Evolutionary conservation across 2,113 vertebrate genomes (phyloP).

Genomic region (Okapia johnstoni): DNA sequence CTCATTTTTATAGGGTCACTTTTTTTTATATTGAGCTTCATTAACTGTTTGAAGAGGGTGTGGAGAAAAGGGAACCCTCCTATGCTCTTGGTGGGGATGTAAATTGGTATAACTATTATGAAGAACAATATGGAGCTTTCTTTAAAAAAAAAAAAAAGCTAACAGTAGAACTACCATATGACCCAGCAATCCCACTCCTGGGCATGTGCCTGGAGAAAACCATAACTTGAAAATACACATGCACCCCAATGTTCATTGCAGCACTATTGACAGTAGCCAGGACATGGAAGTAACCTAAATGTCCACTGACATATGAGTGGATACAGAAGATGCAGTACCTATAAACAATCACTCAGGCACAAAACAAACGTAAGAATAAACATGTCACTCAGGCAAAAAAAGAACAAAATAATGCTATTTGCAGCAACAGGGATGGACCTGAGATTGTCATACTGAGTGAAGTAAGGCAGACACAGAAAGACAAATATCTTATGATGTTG

Average conservation of each 20-base stretch:
- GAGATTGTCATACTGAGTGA: not conserved
- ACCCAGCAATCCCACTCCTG: not conserved
- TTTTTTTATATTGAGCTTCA: not conserved
- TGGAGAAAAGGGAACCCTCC: not conserved
- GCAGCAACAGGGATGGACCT: not conserved
- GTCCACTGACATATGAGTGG: not conserved
- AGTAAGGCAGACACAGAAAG: not conserved
- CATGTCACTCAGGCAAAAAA: not conserved
- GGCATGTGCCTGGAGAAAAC: not conserved
- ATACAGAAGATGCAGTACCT: not conserved
- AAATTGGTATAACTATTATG: not conserved
- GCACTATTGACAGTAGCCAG: not conserved
- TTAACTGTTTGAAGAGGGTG: not conserved
- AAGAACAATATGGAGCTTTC: not conserved
- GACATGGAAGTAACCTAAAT: not conserved
- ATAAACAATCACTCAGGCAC: not conserved
- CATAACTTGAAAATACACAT: not conserved
- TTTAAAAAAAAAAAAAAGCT: not conserved
- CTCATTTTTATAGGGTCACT: not conserved
- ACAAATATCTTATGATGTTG: not conserved
- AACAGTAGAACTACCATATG: not conserved
- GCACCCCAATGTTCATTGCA: not conserved
- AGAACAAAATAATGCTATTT: not conserved
- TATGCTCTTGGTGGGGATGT: not conserved
- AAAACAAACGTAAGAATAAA: not conserved